Base-by-base conservation (phyloP, 64 coral and sea anemone species). In the Trachythela sp. region DNA sequence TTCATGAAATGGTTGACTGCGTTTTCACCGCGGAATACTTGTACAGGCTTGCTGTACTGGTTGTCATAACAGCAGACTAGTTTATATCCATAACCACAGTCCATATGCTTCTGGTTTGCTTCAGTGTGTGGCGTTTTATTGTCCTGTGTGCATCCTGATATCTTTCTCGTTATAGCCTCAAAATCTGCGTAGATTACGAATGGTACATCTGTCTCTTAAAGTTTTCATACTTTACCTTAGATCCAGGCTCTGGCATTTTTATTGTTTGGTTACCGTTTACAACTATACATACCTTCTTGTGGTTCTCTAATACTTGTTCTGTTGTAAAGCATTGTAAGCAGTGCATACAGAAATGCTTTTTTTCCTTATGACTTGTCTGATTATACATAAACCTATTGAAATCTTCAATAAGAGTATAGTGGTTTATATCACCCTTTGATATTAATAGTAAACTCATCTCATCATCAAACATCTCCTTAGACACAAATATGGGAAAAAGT, bases 161-260 rank as follows among this genome's bases (percentile, higher is more conserved):
- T 72, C 26, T 72, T 72, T 26, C 29, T 26, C 29, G 32, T 26
- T 30, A 72, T 72, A 35, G 68, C 68, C 26, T 72, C 68, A 72
- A 72, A 72, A 35, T 72, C 68, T 31, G 68, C 68, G 33, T 72
- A 72, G 26, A 72, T 72, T 14, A 72, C 68, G 33, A 72, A 72
- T 72, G 68, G 68, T 72, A 72, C 26, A 31, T 14, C 30, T 70
- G 10, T 32, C 24, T 70, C 6, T 15, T 8, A 32, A 70, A 70
- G 64, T 70, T 70, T 1, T 72, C 68, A 72, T 24, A 72, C 9
- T 1, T 26, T 11, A 72, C 9, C 29, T 30, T 72, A 1, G 24
- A 30, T 11, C 29, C 26, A 35, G 2, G 10, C 7, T 72, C 26
- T 35, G 68, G 68, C 68, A 72, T 72, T 9, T 35, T 72, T 72